Evolutionary conservation across 2,113 vertebrate genomes (phyloP).

Genomic region (Protobothrops mucrosquamatus): DNA sequence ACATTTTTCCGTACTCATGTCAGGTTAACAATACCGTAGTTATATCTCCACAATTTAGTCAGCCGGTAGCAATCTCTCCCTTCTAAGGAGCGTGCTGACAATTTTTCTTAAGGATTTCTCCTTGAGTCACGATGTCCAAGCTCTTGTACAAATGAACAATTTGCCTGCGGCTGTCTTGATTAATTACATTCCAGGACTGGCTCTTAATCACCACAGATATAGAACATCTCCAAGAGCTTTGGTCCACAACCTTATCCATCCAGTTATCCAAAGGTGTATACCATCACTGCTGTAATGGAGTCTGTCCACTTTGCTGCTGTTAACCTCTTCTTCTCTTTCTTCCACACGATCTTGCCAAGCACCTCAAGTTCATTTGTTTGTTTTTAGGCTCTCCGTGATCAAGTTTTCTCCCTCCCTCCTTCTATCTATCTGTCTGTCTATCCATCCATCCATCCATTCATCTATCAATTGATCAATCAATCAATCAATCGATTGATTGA

Average conservation of each 20-base stretch:
- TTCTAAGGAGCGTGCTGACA: neutral
- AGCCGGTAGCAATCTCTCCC: neutral
- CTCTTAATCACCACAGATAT: neutral
- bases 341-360: neutral
- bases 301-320: neutral
- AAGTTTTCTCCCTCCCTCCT: neutral
- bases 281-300: neutral
- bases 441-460: neutral
- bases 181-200: neutral
- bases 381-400: neutral
- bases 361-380: neutral
- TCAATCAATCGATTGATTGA: rapidly evolving
- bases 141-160: neutral
- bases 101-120: neutral
- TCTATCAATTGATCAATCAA: too few species aligned
- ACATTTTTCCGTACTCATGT: neutral
- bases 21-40: neutral
- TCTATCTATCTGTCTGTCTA: neutral
- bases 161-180: neutral
- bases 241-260: neutral
- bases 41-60: neutral
- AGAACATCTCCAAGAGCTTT: neutral
- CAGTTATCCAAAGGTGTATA: neutral
- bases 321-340: neutral
- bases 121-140: neutral